These are phyloP conservation scores for Rhea americana DNA, from an alignment of 2,113 vertebrate species.

Conservation along the genomic window DNA sequence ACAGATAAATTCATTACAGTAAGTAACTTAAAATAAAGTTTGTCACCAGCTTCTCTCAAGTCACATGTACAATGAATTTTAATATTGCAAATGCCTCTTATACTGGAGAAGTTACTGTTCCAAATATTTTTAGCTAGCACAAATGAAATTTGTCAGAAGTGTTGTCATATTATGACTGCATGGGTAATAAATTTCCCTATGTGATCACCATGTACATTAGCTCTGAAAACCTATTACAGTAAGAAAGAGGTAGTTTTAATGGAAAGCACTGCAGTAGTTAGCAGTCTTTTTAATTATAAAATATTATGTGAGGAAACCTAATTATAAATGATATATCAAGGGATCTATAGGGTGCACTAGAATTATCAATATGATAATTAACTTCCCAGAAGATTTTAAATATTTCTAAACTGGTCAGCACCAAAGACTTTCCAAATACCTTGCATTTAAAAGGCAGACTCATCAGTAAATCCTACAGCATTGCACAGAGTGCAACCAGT, in stretches of 20 bases:
- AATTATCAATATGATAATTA: slow-evolving; percentile 10
- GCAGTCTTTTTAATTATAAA: slow-evolving; percentile 31
- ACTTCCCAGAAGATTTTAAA: background rate
- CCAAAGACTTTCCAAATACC: background rate
- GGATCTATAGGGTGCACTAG: background rate
- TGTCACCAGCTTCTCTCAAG: background rate
- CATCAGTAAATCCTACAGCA: background rate
- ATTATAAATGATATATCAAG: slow-evolving; percentile 9
- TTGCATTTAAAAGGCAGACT: background rate
- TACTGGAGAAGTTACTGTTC: background rate
- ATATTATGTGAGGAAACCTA: background rate
- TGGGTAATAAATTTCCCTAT: background rate
- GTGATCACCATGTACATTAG: slow-evolving; percentile 25
- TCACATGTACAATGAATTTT: background rate
- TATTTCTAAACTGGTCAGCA: background rate
- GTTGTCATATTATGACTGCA: background rate
- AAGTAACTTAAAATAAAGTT: background rate
- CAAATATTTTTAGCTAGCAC: background rate
- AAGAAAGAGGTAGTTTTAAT: slow-evolving; percentile 8
- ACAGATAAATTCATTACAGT: background rate
- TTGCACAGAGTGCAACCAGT: background rate
- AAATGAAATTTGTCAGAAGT: background rate
- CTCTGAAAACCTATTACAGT: background rate
- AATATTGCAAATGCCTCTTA: background rate
- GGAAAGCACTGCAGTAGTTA: background rate